Percentiles rank a stretch among this genome's conserved stretches.
Evolutionary conservation across 2,888 invertebrate genomes (phyloP).

Genomic region (Tetramorium bicarinatum): DNA sequence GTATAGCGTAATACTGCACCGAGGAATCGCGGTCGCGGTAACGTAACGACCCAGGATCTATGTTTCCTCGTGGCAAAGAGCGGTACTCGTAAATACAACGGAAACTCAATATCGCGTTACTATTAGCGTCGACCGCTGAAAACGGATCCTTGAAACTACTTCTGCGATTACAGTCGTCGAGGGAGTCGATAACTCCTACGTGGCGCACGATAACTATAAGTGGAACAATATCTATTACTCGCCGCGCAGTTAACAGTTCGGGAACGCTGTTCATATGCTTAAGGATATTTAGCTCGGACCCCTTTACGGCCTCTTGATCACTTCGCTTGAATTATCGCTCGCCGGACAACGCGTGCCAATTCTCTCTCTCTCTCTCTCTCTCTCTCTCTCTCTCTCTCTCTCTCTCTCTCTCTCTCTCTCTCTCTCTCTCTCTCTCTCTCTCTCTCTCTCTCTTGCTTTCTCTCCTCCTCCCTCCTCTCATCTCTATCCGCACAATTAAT

Average conservation of each 20-base stretch:
- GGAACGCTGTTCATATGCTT: slow-evolving; percentile 51
- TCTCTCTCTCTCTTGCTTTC: neutral
- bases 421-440: neutral
- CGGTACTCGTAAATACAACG: slow-evolving; percentile 40
- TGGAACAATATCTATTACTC: slow-evolving; percentile 62
- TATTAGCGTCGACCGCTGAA: slow-evolving; percentile 57
- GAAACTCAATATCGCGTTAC: slow-evolving; percentile 59
- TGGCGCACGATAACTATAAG: slow-evolving; percentile 62
- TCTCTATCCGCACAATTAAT: slow-evolving; percentile 4
- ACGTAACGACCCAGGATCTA: slow-evolving; percentile 52
- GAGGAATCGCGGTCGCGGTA: slow-evolving; percentile 48
- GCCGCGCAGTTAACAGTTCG: slow-evolving; percentile 57
- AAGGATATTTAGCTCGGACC: slow-evolving; percentile 29
- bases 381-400: neutral
- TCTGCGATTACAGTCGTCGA: slow-evolving; percentile 58
- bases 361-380: neutral
- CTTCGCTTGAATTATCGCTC: neutral
- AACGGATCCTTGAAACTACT: slow-evolving; percentile 62
- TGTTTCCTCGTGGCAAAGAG: slow-evolving; percentile 47
- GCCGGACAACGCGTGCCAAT: neutral
- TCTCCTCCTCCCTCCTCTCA: neutral
- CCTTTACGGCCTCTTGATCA: slow-evolving; percentile 32
- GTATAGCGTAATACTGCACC: slow-evolving; percentile 38
- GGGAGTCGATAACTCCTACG: slow-evolving; percentile 59
- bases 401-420: neutral